These are phyloP conservation scores for Platysteira castanea DNA, from an alignment of 2,113 vertebrate species.

Conservation along the genomic window DNA sequence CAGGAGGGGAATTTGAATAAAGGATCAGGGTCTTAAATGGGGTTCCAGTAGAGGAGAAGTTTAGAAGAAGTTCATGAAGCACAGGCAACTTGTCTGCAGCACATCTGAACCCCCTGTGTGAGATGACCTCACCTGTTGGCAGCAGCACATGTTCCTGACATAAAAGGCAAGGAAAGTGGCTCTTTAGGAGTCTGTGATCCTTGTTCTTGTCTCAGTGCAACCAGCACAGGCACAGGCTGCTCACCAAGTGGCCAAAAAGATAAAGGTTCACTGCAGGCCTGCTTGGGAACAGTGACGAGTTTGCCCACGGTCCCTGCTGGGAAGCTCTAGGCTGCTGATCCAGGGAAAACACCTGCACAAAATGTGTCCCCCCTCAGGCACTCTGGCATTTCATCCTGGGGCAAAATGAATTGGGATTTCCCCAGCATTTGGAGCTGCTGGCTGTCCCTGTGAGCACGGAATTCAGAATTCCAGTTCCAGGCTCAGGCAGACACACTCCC, in stretches of 20 bases:
- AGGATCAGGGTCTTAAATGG: neutral
- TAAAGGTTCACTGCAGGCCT: neutral
- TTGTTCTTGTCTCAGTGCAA: neutral
- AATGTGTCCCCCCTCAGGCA: too few relatives aligned
- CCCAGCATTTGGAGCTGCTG: neutral
- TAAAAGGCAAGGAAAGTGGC: conserved; percentile 57
- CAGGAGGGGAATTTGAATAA: neutral
- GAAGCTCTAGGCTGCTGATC: neutral
- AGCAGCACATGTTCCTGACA: conserved; percentile 30
- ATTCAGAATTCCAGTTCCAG: neutral
- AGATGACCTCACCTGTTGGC: conserved; percentile 61
- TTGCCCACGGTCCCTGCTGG: neutral
- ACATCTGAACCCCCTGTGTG: conserved; percentile 2
- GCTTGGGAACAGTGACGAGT: neutral
- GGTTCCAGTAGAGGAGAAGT: neutral
- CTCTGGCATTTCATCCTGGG: neutral
- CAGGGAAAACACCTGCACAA: neutral
- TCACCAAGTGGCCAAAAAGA: neutral
- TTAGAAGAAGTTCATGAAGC: neutral
- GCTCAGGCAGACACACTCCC: neutral
- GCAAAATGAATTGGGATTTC: neutral
- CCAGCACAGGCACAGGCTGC: neutral
- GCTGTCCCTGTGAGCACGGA: neutral
- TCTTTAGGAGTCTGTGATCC: neutral
- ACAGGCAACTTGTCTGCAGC: neutral